phyloP scores from a whole-genome alignment of 1,140 invertebrate species.

The Drosophila serrata region DNA sequence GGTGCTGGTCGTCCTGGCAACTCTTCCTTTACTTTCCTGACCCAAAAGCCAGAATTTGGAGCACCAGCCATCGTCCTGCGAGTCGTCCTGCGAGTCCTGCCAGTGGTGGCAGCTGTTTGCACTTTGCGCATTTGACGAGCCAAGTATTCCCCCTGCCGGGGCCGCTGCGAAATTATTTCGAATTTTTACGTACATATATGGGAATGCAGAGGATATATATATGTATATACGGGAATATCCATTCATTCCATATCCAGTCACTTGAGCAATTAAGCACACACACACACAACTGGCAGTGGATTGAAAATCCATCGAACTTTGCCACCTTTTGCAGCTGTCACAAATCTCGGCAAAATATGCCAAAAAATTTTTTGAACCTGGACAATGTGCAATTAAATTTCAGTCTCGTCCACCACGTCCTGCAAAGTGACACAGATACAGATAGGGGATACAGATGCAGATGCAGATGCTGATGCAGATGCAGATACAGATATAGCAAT shows the following conservation, averaged over 20 bases:
- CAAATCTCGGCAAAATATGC: conserved; percentile 51
- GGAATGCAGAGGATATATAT: background rate
- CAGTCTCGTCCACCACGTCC: conserved; percentile 11
- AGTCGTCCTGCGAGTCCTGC: background rate
- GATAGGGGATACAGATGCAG: background rate
- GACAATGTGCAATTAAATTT: conserved; percentile 65
- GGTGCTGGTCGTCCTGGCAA: conserved; percentile 3
- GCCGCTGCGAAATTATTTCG: conserved; percentile 12
- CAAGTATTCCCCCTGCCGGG: conserved; percentile 5
- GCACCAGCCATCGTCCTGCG: background rate
- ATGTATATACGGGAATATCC: conserved; percentile 7
- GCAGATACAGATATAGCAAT: background rate
- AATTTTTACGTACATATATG: conserved; percentile 5
- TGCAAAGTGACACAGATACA: conserved; percentile 25
- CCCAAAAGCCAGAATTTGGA: conserved; percentile 26
- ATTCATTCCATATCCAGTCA: conserved; percentile 27
- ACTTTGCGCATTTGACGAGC: conserved; percentile 41
- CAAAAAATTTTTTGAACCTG: conserved; percentile 34
- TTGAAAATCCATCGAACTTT: conserved; percentile 28
- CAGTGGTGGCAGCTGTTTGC: conserved; percentile 27
- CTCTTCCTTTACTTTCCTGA: conserved; percentile 47
- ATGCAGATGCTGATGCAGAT: background rate
- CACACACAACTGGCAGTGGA: background rate
- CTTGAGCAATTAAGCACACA: conserved; percentile 56
- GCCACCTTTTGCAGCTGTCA: conserved; percentile 45